A percentile compares a stretch with the other conserved stretches of the same genome.
phyloP scores from a whole-genome alignment of 2,888 invertebrate species.

The Timema cristinae region DNA sequence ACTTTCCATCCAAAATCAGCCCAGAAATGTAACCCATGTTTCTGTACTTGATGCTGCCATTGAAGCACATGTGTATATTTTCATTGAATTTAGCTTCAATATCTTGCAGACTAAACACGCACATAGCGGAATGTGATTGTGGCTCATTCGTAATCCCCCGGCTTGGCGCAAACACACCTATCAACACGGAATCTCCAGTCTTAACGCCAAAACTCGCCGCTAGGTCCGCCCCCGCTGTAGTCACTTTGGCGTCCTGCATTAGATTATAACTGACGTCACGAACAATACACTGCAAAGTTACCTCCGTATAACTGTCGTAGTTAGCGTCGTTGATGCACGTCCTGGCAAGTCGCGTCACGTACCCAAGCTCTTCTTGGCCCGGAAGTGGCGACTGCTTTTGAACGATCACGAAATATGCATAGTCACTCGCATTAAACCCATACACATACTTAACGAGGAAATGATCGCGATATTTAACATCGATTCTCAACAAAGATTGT shows the following conservation, averaged over 20 bases:
- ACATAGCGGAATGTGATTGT: constrained; percentile 79
- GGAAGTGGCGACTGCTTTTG: constrained; percentile 89
- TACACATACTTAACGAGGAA: constrained; percentile 95
- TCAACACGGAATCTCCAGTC: constrained; percentile 74
- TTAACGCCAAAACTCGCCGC: constrained; percentile 78
- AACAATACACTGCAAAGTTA: constrained; percentile 83
- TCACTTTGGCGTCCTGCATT: constrained; percentile 88
- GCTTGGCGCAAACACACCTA: constrained; percentile 86
- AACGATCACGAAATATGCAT: constrained; percentile 92
- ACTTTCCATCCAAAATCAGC: constrained; percentile 85
- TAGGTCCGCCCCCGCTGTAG: constrained; percentile 76
- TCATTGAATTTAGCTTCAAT: constrained; percentile 92
- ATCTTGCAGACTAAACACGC: constrained; percentile 85
- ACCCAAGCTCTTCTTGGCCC: constrained; percentile 84
- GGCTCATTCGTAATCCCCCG: constrained; percentile 83
- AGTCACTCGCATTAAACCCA: constrained; percentile 92
- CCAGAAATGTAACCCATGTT: constrained; percentile 90
- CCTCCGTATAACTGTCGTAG: constrained; percentile 96
- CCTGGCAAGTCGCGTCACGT: constrained; percentile 83
- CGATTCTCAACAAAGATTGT: constrained; percentile 80
- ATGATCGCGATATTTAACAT: constrained; percentile 90
- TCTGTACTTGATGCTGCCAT: constrained; percentile 87
- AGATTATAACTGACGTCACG: constrained; percentile 77
- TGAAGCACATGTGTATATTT: constrained; percentile 97
- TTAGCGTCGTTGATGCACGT: constrained; percentile 93